Percentiles rank a stretch among this genome's conserved stretches.
Evolutionary conservation across 2,888 invertebrate genomes (phyloP).

Genomic region (Agonopterix arenella): DNA sequence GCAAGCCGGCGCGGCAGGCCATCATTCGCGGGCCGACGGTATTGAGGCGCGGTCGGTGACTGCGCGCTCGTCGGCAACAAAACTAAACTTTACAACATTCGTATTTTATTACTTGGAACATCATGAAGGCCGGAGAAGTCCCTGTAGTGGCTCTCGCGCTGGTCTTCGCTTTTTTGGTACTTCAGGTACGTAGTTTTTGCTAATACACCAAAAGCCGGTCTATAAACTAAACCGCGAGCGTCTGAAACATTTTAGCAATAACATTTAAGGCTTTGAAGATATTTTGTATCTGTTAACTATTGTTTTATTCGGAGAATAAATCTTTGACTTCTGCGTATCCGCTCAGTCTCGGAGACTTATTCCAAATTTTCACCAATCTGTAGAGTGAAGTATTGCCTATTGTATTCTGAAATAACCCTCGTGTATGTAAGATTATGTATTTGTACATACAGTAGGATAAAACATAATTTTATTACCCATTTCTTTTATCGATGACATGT

Average conservation of each 20-base stretch:
- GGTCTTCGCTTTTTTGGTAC: conserved; percentile 26
- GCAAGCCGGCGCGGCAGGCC: conserved; percentile 17
- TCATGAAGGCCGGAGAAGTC: conserved; percentile 51
- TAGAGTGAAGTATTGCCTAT: no score
- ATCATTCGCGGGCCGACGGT: conserved; percentile 60
- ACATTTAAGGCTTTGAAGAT: conserved; percentile 19
- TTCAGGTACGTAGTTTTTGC: conserved; percentile 24
- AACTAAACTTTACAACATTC: conserved; percentile 45
- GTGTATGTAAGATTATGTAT: no score
- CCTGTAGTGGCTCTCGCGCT: conserved; percentile 42
- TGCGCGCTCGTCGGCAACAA: conserved; percentile 38
- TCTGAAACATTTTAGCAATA: conserved; percentile 26
- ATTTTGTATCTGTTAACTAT: no score
- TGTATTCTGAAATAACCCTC: no score
- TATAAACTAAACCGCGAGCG: conserved; percentile 3
- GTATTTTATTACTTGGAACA: conserved; percentile 25
- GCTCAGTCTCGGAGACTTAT: no score
- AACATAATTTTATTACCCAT: no score
- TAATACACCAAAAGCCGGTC: conserved; percentile 4
- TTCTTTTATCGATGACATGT: no score
- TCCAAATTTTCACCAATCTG: no score
- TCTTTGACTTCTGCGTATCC: no score
- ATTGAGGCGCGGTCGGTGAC: conserved; percentile 55
- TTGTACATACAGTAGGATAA: no score
- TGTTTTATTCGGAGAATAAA: no score